Conservation (phyloP, 1,140 invertebrate species). For the Papilio polyxenes region DNA sequence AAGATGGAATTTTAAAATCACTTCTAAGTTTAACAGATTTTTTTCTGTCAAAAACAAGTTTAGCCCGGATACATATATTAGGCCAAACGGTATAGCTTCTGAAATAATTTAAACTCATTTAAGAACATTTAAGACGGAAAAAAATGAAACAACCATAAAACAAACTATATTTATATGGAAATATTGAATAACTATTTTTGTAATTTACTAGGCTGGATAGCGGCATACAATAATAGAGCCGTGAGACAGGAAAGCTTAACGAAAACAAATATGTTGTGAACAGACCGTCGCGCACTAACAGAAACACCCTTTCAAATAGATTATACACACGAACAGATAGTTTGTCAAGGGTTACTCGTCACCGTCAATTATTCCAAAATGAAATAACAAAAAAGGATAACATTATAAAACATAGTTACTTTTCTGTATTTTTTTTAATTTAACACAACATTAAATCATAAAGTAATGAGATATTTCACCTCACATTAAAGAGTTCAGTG, state of each 20-base stretch:
- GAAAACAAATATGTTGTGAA: conserved; percentile 53
- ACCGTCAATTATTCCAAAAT: background rate
- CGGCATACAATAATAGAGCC: conserved; percentile 37
- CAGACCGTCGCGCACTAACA: background rate
- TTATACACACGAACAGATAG: conserved; percentile 14
- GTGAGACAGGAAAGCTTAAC: conserved; percentile 62
- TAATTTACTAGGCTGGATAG: conserved; percentile 7
- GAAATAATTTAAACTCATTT: background rate
- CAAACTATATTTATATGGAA: background rate
- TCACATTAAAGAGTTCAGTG: no score
- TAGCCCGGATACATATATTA: no score
- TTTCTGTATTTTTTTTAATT: no score
- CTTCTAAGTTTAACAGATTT: no score
- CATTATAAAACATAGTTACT: no score
- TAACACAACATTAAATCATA: no score
- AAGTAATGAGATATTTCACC: no score
- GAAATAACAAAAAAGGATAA: no score
- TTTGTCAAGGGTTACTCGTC: conserved; percentile 33
- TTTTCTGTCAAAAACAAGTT: no score
- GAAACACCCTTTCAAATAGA: conserved; percentile 27
- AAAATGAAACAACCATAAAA: background rate
- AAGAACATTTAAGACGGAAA: background rate
- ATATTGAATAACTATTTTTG: conserved; percentile 20
- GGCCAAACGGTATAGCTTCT: no score
- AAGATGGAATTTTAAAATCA: no score